phyloP scores from a whole-genome alignment of 2,113 vertebrate species.

The Bothrops jararaca region DNA sequence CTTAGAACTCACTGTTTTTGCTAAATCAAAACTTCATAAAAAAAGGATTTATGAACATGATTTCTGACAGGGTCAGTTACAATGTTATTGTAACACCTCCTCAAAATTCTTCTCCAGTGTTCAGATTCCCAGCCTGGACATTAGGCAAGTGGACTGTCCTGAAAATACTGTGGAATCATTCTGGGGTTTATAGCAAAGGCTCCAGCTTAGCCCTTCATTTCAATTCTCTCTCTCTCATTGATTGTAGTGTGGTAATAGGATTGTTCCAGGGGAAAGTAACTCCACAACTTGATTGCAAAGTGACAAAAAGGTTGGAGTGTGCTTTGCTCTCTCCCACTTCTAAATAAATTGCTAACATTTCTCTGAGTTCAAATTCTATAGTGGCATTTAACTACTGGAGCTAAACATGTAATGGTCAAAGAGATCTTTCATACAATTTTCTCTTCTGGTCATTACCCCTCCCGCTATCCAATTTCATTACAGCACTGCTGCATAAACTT shows the following conservation, averaged over 20 bases:
- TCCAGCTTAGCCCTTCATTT: slow-evolving; percentile 44
- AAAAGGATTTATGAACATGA: slow-evolving; percentile 44
- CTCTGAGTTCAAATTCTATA: neutral
- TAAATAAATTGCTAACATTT: neutral
- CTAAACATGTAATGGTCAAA: neutral
- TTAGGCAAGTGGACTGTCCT: slow-evolving; percentile 45
- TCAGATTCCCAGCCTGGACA: slow-evolving; percentile 35
- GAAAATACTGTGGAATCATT: slow-evolving; percentile 30
- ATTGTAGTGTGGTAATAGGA: accelerated
- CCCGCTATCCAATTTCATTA: neutral
- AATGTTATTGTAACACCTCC: slow-evolving; percentile 52
- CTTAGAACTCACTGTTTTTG: slow-evolving; percentile 23
- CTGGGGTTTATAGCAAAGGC: slow-evolving; percentile 23
- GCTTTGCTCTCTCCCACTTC: neutral
- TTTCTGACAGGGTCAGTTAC: slow-evolving; percentile 40
- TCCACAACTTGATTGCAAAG: neutral
- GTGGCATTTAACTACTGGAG: neutral
- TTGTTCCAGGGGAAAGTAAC: accelerated
- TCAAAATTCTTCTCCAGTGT: slow-evolving; percentile 55
- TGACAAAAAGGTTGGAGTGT: neutral
- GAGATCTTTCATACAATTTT: slow-evolving; percentile 24
- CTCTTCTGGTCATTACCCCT: neutral
- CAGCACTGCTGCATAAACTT: neutral
- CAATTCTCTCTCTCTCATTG: slow-evolving; percentile 11
- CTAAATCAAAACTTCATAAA: slow-evolving; percentile 46